phyloP scores from a whole-genome alignment of 2,113 vertebrate genomes.

The Aphyosemion australe region DNA sequence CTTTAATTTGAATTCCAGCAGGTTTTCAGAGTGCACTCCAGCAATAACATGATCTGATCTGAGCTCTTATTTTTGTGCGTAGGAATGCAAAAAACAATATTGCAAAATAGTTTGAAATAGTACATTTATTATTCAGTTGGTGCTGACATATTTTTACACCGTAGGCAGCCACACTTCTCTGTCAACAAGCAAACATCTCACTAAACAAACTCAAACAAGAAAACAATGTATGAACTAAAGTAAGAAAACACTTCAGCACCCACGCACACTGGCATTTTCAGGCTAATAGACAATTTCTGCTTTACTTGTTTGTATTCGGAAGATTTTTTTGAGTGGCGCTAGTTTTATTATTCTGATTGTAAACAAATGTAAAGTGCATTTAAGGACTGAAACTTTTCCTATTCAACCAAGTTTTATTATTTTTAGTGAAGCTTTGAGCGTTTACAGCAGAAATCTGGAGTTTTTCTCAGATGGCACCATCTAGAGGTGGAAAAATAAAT shows the following conservation, averaged over 20 bases:
- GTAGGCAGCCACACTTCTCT: not conserved
- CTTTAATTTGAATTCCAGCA: not conserved
- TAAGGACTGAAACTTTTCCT: too few relatives aligned
- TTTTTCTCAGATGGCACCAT: too few relatives aligned
- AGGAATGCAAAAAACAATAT: not conserved
- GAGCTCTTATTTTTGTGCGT: not conserved
- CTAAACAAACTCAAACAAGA: not conserved
- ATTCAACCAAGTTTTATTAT: too few relatives aligned
- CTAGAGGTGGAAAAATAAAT: too few relatives aligned
- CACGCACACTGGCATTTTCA: constrained; percentile 1
- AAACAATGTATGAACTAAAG: too few relatives aligned
- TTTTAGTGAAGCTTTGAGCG: too few relatives aligned
- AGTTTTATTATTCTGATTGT: not conserved
- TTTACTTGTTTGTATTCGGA: constrained; percentile 2
- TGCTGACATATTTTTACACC: not conserved
- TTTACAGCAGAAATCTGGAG: not conserved
- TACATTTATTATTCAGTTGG: not conserved
- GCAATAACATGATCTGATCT: not conserved
- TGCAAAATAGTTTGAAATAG: not conserved
- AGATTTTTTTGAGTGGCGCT: constrained; percentile 1
- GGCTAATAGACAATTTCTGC: not conserved
- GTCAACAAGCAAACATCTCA: not conserved
- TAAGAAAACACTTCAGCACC: not conserved
- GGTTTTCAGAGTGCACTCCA: not conserved
- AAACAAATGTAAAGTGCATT: not conserved